Percentiles rank a stretch among this genome's conserved stretches.
These are phyloP conservation scores for Platorchestia sp. DNA, from an alignment of 1,140 invertebrate species.

Conservation along the genomic window DNA sequence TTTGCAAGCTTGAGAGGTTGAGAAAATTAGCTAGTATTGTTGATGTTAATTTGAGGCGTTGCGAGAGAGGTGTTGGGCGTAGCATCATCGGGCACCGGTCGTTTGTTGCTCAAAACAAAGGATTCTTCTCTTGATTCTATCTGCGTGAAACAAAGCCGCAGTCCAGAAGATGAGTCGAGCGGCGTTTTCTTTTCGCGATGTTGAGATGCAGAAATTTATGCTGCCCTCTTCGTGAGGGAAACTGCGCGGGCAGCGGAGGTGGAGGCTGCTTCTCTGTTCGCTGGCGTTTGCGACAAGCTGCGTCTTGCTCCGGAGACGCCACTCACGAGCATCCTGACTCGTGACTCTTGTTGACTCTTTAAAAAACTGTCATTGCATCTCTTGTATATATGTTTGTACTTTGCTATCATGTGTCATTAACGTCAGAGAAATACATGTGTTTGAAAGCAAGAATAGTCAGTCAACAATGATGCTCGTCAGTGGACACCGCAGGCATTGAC, in stretches of 20 bases:
- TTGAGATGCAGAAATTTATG: neutral
- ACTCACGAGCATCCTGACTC: neutral
- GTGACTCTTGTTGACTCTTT: neutral
- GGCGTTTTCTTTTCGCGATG: neutral
- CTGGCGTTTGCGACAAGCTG: neutral
- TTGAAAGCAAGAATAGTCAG: neutral
- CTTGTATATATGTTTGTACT: too few species aligned
- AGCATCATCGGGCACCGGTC: neutral
- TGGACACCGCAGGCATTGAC: neutral
- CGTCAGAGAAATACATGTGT: too few species aligned
- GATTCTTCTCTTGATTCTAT: neutral
- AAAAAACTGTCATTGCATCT: too few species aligned
- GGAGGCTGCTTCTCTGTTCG: too few species aligned
- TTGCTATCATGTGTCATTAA: too few species aligned
- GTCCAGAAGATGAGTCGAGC: neutral
- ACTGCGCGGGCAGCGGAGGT: neutral
- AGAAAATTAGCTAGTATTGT: constrained; percentile 10
- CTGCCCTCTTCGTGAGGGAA: neutral
- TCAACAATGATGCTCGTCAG: neutral
- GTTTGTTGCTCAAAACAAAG: constrained; percentile 2
- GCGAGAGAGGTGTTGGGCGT: constrained; percentile 7
- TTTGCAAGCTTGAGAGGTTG: neutral
- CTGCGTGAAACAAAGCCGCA: constrained; percentile 15
- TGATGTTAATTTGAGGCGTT: constrained; percentile 40
- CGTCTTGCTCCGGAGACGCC: neutral